Percentiles rank a stretch among this genome's conserved stretches.
These are phyloP conservation scores for Embidobia sp. DNA, from an alignment of 2,888 invertebrate species.

Conservation along the genomic window DNA sequence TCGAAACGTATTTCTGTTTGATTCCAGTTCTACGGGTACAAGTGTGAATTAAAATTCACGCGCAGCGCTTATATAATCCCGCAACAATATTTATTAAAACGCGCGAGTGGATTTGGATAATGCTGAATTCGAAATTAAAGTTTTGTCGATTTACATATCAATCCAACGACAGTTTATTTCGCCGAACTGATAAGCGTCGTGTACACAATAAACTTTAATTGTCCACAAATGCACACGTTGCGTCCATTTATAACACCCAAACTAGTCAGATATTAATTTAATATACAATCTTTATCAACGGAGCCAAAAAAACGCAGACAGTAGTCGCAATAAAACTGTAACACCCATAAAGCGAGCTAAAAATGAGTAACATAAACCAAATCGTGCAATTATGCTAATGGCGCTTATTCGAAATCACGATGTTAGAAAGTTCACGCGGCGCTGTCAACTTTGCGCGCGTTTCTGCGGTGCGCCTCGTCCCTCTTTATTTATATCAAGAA, in stretches of 20 bases:
- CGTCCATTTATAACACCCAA: background rate
- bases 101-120: background rate
- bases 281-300: background rate
- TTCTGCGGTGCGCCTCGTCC: no score
- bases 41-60: no score
- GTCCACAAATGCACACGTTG: background rate
- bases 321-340: background rate
- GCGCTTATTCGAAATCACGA: background rate
- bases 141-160: slow-evolving; percentile 8
- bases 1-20: no score
- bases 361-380: slow-evolving; percentile 16
- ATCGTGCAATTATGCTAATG: slow-evolving; percentile 21
- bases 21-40: no score
- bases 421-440: slow-evolving; percentile 12
- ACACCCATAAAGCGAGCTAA: background rate
- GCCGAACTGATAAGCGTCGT: background rate
- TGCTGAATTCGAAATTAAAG: no score
- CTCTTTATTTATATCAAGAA: background rate
- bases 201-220: slow-evolving; percentile 15
- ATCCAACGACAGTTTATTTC: slow-evolving; percentile 8
- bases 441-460: background rate
- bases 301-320: no score
- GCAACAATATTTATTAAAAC: slow-evolving; percentile 3
- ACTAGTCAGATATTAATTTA: background rate
- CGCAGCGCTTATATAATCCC: background rate